Conservation (phyloP, 1,140 invertebrate species). For the Bombus sibiricus region DNA sequence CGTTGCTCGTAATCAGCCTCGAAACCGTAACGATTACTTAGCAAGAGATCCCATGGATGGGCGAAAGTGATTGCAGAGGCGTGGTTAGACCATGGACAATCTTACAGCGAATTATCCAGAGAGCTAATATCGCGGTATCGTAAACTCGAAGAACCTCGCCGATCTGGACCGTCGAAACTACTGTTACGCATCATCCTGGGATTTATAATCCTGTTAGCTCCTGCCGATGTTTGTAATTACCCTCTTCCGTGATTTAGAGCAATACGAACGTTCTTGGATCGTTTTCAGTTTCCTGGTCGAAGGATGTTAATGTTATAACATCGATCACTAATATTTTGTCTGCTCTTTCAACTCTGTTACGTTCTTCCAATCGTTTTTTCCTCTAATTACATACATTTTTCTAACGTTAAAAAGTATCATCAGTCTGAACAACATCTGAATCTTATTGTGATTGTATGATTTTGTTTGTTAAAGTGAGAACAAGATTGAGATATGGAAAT, state of each 20-base stretch:
- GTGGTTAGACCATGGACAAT: slow-evolving; percentile 55
- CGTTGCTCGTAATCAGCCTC: slow-evolving; percentile 15
- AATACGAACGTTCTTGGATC: neutral
- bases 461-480: too few species aligned
- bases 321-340: neutral
- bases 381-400: too few species aligned
- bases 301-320: neutral
- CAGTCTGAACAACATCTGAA: too few species aligned
- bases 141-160: slow-evolving; percentile 43
- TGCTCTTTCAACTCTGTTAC: too few species aligned
- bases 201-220: slow-evolving; percentile 49
- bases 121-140: slow-evolving; percentile 48
- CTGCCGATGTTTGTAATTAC: slow-evolving; percentile 39
- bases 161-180: neutral
- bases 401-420: too few species aligned
- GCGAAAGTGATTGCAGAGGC: slow-evolving; percentile 56
- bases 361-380: too few species aligned
- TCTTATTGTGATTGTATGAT: too few species aligned
- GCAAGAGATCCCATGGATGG: slow-evolving; percentile 14
- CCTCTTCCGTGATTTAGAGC: neutral
- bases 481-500: too few species aligned
- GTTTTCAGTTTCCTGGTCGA: neutral
- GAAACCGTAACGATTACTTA: slow-evolving; percentile 64
- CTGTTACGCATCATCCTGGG: slow-evolving; percentile 1
- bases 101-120: slow-evolving; percentile 47